A percentile compares a stretch with the other conserved stretches of the same genome.
Conservation (phyloP, 2,888 invertebrate genomes). For the Oscheius onirici region DNA sequence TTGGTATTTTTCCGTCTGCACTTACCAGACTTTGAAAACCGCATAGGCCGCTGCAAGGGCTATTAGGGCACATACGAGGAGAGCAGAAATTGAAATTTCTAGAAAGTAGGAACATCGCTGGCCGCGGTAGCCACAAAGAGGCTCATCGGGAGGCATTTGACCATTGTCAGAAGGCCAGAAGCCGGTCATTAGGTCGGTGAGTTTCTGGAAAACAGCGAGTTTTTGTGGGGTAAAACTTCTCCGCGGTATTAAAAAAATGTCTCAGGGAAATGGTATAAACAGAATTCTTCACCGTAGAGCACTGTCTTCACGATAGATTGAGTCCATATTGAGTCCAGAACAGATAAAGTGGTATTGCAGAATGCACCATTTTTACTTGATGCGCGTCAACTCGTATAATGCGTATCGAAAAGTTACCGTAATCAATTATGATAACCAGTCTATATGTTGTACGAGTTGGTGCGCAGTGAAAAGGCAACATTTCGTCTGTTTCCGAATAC, state of each 20-base stretch:
- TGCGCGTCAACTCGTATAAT: too few species aligned
- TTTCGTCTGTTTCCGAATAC: too few species aligned
- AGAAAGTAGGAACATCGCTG: conserved; percentile 60
- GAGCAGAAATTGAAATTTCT: conserved; percentile 58
- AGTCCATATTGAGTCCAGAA: too few species aligned
- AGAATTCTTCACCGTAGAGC: neutral
- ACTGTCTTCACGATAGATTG: too few species aligned
- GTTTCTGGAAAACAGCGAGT: conserved; percentile 43
- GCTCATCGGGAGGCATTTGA: conserved; percentile 64
- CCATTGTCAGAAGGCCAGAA: conserved; percentile 69
- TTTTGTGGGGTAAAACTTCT: neutral
- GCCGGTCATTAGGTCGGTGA: conserved; percentile 64
- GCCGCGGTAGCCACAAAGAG: conserved; percentile 65
- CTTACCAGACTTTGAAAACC: conserved; percentile 18
- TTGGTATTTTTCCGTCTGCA: neutral
- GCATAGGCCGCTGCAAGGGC: neutral
- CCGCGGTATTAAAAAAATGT: neutral
- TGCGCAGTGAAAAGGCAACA: too few species aligned
- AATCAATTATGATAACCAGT: too few species aligned
- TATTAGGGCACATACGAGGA: conserved; percentile 31
- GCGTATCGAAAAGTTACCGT: too few species aligned
- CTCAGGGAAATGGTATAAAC: neutral
- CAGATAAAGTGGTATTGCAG: too few species aligned
- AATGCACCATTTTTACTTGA: too few species aligned
- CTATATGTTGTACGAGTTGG: too few species aligned